Evolutionary conservation across 1,140 invertebrate genomes (phyloP), one percentile per base, ranked within the genome.

Genomic region (Drosophila dunni): DNA sequence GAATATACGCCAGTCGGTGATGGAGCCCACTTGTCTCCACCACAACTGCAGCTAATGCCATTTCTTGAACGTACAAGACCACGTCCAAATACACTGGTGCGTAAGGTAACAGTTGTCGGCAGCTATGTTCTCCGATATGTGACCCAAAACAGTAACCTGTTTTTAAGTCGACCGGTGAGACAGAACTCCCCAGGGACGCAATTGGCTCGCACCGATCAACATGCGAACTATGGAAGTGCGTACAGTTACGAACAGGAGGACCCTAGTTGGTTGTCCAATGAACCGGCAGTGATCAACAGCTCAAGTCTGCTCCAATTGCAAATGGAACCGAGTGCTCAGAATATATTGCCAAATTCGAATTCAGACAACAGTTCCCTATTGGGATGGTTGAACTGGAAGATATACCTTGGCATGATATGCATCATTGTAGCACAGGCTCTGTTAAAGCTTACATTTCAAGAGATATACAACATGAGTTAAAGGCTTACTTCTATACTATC

Each of bases 51-150:
- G 5, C 20, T 62, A 11, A 15, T 73, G 64, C 56, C 70, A 1
- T 2, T 69, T 8, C 2, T 62, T 0, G 57, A 69, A 1, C 40
- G 38, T 11, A 20, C 13, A 1, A 38, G 56, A 1, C 33, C 36
- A 20, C 65, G 50, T 7, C 34, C 65, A 9, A 57, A 61, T 0
- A 20, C 24, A 8, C 34, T 68, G 13, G 65, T 74, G 24, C 71
- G 57, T 10, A 74, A 74, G 50, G 71, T 74, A 6, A 62, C 71
- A 2, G 65, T 74, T n/a, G 40, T 62, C 9, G 71, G 71, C 57
- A 69, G 71, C 50, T 50, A 74, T 20, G 71, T 74, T n/a, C 36
- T 74, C 7, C 71, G 71, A 5, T 72, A 67, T 11, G 38, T 66
- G 7, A 51, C 54, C 13, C 29, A 45, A 1, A 45, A 54, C 34